A percentile compares a stretch with the other conserved stretches of the same genome.
These are phyloP conservation scores for Ostrea edulis DNA, from an alignment of 1,140 invertebrate species.

Conservation along the genomic window DNA sequence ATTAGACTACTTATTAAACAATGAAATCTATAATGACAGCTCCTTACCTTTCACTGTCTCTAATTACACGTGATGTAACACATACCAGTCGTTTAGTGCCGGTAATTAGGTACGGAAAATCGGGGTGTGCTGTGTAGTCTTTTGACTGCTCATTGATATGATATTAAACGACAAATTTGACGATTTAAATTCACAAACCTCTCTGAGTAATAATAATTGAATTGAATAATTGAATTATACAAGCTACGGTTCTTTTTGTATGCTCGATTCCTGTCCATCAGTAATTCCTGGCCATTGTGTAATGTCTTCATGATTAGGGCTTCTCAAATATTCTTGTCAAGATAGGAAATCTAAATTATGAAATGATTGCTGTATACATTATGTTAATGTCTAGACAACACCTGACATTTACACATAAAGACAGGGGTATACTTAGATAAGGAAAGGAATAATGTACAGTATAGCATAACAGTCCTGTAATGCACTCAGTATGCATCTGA, in stretches of 20 bases:
- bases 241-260: neutral
- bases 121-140: neutral
- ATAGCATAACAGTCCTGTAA: neutral
- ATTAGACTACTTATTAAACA: neutral
- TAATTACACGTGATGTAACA: neutral
- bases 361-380: neutral
- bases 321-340: conserved; percentile 11
- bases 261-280: neutral
- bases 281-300: neutral
- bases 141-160: conserved; percentile 9
- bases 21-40: neutral
- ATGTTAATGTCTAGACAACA: neutral
- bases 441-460: neutral
- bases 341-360: neutral
- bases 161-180: neutral
- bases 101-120: conserved; percentile 9
- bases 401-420: neutral
- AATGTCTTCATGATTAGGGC: neutral
- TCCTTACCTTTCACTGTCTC: neutral
- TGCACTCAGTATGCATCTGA: neutral
- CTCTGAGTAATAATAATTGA: conserved; percentile 13
- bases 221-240: conserved; percentile 29
- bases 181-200: neutral
- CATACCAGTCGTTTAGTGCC: neutral
- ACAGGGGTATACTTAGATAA: neutral